phyloP scores from a whole-genome alignment of 2,113 vertebrate genomes.

The Genyomyrus donnyi region DNA sequence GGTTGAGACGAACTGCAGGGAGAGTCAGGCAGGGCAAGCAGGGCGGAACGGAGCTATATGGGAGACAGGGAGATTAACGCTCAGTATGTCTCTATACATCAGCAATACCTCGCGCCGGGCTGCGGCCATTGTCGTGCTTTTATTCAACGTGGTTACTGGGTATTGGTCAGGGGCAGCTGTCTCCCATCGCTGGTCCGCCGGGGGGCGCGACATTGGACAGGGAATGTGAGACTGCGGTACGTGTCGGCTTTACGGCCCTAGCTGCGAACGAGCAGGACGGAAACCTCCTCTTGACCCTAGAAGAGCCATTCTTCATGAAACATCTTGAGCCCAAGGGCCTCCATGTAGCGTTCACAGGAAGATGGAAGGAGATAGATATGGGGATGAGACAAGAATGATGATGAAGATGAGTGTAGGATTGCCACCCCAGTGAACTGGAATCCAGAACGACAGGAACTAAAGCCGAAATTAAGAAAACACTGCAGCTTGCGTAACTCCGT shows the following conservation, averaged over 20 bases:
- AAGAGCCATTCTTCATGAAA: background rate
- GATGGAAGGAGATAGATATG: background rate
- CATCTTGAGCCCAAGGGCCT: background rate
- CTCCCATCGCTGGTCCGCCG: too few species aligned
- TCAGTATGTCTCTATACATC: too few species aligned
- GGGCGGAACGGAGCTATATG: too few species aligned
- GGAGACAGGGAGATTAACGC: too few species aligned
- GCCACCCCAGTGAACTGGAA: background rate
- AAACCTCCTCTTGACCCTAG: background rate
- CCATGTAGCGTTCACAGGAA: background rate
- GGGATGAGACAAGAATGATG: background rate
- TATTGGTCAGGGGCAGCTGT: too few species aligned
- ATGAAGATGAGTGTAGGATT: background rate
- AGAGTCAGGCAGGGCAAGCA: too few species aligned
- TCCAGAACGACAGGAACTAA: background rate
- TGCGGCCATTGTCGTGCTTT: too few species aligned
- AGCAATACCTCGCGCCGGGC: too few species aligned
- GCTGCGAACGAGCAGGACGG: background rate
- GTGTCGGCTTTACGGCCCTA: background rate
- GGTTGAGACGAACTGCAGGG: too few species aligned
- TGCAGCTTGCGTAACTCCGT: background rate
- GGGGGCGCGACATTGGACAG: too few species aligned
- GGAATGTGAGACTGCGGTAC: background rate
- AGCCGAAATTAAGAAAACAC: background rate
- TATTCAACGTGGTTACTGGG: too few species aligned